Evolutionary conservation across 2,797 vertebrate species (phyloP).

Genomic region (Parotocinclus haroldoi): DNA sequence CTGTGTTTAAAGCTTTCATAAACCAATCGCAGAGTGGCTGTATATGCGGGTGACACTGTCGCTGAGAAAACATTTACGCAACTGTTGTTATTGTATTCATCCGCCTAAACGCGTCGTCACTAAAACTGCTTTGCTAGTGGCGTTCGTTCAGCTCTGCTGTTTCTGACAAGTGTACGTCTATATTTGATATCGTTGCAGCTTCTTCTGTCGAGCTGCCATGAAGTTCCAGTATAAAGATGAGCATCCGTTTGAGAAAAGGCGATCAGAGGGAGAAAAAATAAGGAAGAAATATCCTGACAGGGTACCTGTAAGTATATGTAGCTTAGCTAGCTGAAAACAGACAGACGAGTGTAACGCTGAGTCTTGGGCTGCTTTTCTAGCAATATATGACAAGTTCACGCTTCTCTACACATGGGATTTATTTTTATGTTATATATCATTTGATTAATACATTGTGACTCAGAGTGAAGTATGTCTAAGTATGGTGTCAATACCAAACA

Average conservation of each 20-base stretch:
- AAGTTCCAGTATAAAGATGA: slow-evolving; percentile 88
- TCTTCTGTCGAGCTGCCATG: slow-evolving; percentile 58
- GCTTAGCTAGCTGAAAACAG: slow-evolving; percentile 2
- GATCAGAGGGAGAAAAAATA: slow-evolving; percentile 87
- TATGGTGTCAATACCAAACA: neutral
- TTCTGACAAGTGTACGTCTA: neutral
- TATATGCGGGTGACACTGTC: too few relatives aligned
- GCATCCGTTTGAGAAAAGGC: slow-evolving; percentile 84
- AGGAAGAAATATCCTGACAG: slow-evolving; percentile 85
- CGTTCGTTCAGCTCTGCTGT: neutral
- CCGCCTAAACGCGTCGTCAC: slow-evolving; percentile 24
- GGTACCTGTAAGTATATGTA: slow-evolving; percentile 76
- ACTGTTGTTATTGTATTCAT: slow-evolving; percentile 47
- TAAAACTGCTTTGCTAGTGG: slow-evolving; percentile 7
- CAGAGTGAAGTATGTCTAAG: too few relatives aligned
- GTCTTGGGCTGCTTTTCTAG: too few relatives aligned
- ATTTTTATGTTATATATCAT: too few relatives aligned
- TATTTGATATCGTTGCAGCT: neutral
- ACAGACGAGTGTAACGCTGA: too few relatives aligned
- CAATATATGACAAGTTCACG: too few relatives aligned
- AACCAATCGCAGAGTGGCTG: too few relatives aligned
- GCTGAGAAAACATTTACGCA: slow-evolving; percentile 22
- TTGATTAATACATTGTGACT: too few relatives aligned
- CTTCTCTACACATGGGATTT: too few relatives aligned
- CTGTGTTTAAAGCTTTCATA: too few relatives aligned